Conservation (phyloP, 1,140 invertebrate species). For the Pogonomyrmex californicus region DNA sequence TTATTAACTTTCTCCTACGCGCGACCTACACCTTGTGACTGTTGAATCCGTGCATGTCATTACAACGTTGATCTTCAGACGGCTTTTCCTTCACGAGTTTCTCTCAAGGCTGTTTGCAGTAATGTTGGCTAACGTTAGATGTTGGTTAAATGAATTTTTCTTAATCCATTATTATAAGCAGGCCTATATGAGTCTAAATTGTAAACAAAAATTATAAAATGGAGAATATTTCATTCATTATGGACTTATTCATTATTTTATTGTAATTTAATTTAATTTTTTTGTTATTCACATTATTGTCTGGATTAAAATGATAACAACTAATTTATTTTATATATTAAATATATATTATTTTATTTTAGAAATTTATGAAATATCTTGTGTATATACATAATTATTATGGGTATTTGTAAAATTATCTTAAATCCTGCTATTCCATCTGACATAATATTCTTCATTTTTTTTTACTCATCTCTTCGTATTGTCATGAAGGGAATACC, state of each 20-base stretch:
- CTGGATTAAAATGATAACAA: neutral
- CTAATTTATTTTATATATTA: neutral
- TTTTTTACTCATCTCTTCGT: slow-evolving; percentile 25
- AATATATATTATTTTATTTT: slow-evolving; percentile 10
- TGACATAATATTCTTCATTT: slow-evolving; percentile 22
- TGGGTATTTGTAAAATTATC: slow-evolving; percentile 21
- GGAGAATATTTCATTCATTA: neutral
- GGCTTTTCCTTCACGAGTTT: neutral
- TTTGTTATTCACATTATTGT: neutral
- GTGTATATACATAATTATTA: neutral
- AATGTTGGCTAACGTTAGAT: slow-evolving; percentile 9
- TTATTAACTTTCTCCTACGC: slow-evolving; percentile 63
- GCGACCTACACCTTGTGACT: slow-evolving; percentile 35
- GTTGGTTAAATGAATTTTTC: slow-evolving; percentile 13
- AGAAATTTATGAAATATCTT: neutral
- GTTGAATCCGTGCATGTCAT: slow-evolving; percentile 48
- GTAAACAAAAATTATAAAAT: neutral
- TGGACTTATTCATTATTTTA: neutral
- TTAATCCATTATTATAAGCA: neutral
- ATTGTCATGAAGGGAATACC: neutral
- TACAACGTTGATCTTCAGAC: slow-evolving; percentile 2
- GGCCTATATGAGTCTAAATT: neutral
- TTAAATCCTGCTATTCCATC: neutral
- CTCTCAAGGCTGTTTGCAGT: neutral
- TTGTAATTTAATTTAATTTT: neutral